These are phyloP conservation scores for Autographa pulchrina DNA, from an alignment of 2,888 invertebrate genomes.

Conservation along the genomic window DNA sequence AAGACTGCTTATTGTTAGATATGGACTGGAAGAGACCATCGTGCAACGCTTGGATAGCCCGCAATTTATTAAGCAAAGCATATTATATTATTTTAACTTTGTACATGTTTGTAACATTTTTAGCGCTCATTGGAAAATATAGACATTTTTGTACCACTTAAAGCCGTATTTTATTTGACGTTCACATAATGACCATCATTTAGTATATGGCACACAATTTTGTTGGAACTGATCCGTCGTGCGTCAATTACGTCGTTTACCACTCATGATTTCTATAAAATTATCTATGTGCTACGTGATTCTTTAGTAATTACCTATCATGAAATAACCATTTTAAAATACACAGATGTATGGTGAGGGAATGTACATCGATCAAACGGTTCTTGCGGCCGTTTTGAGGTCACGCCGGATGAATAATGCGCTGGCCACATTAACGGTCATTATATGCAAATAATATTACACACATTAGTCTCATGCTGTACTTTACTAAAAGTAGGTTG, in stretches of 20 bases:
- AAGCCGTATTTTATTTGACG: slow-evolving; percentile 47
- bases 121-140: neutral
- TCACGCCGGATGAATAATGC: slow-evolving; percentile 83
- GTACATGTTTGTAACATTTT: slow-evolving; percentile 7
- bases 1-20: slow-evolving; percentile 23
- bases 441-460: slow-evolving; percentile 89
- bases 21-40: neutral
- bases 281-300: slow-evolving; percentile 64
- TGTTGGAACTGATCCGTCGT: slow-evolving; percentile 50
- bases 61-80: too few species aligned
- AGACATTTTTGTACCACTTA: slow-evolving; percentile 23
- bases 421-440: slow-evolving; percentile 84
- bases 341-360: slow-evolving; percentile 56
- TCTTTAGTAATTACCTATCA: slow-evolving; percentile 64
- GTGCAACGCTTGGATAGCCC: too few species aligned
- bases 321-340: slow-evolving; percentile 65
- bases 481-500: slow-evolving; percentile 57
- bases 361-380: slow-evolving; percentile 75
- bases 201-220: slow-evolving; percentile 58
- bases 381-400: slow-evolving; percentile 83
- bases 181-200: slow-evolving; percentile 51
- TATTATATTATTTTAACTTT: slow-evolving; percentile 18
- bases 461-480: slow-evolving; percentile 63
- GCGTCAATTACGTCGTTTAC: slow-evolving; percentile 55
- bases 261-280: slow-evolving; percentile 66